Conservation (phyloP, 1,140 invertebrate species). For the Platorchestia sp. region DNA sequence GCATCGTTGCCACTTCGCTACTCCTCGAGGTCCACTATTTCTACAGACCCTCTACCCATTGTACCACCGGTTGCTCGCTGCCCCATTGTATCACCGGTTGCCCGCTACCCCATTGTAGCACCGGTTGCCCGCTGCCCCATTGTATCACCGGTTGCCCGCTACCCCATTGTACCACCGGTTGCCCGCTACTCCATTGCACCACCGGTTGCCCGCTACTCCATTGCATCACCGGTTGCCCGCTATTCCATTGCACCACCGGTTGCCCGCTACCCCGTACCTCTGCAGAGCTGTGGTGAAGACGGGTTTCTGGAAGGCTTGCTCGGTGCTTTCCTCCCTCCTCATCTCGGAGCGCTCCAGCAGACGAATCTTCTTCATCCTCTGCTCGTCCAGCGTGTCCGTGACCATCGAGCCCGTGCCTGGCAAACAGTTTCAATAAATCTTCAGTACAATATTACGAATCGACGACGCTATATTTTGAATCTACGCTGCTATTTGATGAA, state of each 20-base stretch:
- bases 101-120: constrained; percentile 2
- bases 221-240: neutral
- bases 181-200: neutral
- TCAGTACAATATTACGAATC: neutral
- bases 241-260: neutral
- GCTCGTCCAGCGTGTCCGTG: constrained; percentile 87
- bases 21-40: neutral
- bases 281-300: constrained; percentile 89
- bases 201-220: neutral
- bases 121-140: too few species aligned
- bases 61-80: neutral
- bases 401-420: constrained; percentile 86
- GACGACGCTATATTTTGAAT: too few species aligned
- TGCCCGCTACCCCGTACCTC: constrained; percentile 70
- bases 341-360: constrained; percentile 87
- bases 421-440: constrained; percentile 67
- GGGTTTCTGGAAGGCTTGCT: constrained; percentile 84
- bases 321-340: constrained; percentile 82
- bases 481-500: too few species aligned
- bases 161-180: too few species aligned
- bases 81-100: neutral
- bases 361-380: constrained; percentile 88
- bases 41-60: neutral
- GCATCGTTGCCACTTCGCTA: neutral
- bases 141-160: neutral